Conservation (phyloP, 2,113 vertebrate species). For the Stomatorhinus ivindoensis region DNA sequence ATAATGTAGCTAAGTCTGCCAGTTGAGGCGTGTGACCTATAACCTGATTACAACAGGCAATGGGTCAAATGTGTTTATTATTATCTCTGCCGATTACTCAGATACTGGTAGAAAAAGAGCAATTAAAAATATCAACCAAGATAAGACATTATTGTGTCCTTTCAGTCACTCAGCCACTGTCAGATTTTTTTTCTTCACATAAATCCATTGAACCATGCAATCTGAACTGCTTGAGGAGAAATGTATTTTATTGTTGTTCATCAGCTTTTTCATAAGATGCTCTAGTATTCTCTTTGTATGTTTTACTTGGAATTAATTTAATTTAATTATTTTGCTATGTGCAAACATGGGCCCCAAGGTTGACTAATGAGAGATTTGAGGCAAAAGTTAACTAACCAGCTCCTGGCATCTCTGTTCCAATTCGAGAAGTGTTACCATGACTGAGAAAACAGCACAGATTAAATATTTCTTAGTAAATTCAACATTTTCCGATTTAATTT, state of each 20-base stretch:
- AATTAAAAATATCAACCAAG: background rate
- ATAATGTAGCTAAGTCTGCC: background rate
- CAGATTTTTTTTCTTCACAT: background rate
- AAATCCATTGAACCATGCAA: background rate
- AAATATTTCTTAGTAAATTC: background rate
- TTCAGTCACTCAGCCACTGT: background rate
- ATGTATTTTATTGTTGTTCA: background rate
- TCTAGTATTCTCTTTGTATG: background rate
- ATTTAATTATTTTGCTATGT: background rate
- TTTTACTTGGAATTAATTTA: background rate
- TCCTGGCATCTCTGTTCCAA: slow-evolving; percentile 15
- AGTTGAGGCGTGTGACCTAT: background rate
- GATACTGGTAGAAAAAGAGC: background rate
- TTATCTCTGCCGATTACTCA: background rate
- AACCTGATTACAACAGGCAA: background rate
- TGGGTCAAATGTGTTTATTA: background rate
- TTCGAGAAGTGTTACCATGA: slow-evolving; percentile 21
- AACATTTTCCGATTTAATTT: background rate
- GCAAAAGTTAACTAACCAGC: background rate
- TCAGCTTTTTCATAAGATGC: background rate
- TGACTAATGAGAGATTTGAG: slow-evolving; percentile 19
- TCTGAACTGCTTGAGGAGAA: background rate
- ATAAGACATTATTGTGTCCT: background rate
- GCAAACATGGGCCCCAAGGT: background rate
- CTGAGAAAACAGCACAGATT: slow-evolving; percentile 38